A percentile compares a stretch with the other conserved stretches of the same genome.
Conservation (phyloP, 2,113 vertebrate species). For the Axis porcinus region DNA sequence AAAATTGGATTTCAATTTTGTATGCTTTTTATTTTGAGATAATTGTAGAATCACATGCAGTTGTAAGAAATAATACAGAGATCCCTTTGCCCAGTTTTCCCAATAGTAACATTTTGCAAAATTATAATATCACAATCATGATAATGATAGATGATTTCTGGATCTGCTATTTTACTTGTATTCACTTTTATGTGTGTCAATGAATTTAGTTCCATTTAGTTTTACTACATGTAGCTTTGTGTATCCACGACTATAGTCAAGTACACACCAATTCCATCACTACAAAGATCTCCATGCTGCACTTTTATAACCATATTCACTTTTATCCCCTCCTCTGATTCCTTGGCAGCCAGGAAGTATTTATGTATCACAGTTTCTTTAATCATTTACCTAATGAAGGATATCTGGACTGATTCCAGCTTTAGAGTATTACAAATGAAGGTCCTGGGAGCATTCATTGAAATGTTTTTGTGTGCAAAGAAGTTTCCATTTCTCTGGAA, state of each 20-base stretch:
- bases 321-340: background rate
- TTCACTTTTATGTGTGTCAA: background rate
- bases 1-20: background rate
- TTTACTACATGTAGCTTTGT: background rate
- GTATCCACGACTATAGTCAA: background rate
- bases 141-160: background rate
- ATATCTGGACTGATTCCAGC: background rate
- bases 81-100: background rate
- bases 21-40: background rate
- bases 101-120: background rate
- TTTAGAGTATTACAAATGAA: background rate
- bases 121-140: background rate
- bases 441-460: background rate
- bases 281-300: background rate
- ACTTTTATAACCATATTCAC: background rate
- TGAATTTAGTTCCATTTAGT: background rate
- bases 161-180: background rate
- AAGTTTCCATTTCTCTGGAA: constrained; percentile 17
- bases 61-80: background rate
- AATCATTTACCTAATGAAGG: background rate
- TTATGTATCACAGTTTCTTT: background rate
- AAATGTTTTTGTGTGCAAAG: background rate
- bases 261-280: background rate
- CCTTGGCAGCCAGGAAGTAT: background rate
- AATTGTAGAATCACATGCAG: background rate